These are phyloP conservation scores for Oreochromis aureus DNA, from an alignment of 2,113 vertebrate species.

Conservation along the genomic window DNA sequence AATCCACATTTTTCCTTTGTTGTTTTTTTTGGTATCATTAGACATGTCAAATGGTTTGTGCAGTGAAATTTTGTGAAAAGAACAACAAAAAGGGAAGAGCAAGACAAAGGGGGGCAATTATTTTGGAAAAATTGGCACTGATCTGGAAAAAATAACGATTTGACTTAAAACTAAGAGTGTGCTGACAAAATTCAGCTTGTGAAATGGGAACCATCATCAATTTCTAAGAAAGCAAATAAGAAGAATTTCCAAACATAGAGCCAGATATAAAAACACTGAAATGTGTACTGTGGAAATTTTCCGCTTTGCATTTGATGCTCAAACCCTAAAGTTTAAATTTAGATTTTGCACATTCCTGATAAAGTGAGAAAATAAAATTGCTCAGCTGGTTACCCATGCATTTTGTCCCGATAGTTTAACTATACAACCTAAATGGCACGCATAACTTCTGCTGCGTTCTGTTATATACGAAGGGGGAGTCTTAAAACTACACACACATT, in stretches of 20 bases:
- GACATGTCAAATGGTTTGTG: slow-evolving; percentile 29
- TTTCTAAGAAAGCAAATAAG: background rate
- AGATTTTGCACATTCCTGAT: background rate
- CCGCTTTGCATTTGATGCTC: background rate
- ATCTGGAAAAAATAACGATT: background rate
- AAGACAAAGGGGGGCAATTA: slow-evolving; percentile 33
- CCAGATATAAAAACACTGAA: background rate
- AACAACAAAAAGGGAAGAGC: slow-evolving; percentile 24
- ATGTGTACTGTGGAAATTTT: background rate
- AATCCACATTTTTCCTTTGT: slow-evolving; percentile 42
- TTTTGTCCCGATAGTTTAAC: background rate
- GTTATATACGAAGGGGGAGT: background rate
- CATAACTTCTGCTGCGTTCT: background rate
- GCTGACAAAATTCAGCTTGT: background rate
- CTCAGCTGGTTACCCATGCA: background rate
- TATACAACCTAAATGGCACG: background rate
- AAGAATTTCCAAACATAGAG: background rate
- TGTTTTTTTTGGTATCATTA: slow-evolving; percentile 43
- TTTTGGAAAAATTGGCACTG: slow-evolving; percentile 9
- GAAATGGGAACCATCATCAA: background rate
- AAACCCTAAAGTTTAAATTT: background rate
- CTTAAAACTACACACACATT: background rate
- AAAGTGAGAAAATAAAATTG: background rate
- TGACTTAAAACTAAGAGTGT: slow-evolving; percentile 8
- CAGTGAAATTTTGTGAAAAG: slow-evolving; percentile 10